Evolutionary conservation across 2,113 vertebrate species (phyloP).

Genomic region (Anser brachyrhynchus): DNA sequence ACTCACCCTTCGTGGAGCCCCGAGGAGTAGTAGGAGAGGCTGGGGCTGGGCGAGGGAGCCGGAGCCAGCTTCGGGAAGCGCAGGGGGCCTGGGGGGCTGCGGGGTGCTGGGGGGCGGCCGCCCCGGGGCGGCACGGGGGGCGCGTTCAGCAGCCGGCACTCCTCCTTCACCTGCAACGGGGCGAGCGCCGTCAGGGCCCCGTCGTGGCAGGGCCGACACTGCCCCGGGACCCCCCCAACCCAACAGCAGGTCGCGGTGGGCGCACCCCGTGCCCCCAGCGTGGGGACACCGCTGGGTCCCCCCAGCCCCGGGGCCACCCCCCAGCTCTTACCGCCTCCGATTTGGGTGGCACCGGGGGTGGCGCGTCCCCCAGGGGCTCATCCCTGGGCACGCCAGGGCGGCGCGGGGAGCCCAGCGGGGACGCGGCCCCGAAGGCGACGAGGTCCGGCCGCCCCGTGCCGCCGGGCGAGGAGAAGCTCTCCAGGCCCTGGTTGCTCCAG

Average conservation of each 20-base stretch:
- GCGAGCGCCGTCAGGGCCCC: not conserved
- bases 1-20: conserved; percentile 91
- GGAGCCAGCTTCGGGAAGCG: conserved; percentile 84
- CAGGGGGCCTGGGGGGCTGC: conserved; percentile 74
- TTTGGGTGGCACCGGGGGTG: conserved; percentile 95
- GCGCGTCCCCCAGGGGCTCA: conserved; percentile 73
- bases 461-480: conserved; percentile 60
- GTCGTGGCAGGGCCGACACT: not conserved
- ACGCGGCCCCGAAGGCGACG: conserved; percentile 79
- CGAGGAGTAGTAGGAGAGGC: conserved; percentile 93
- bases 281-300: no score
- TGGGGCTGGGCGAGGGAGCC: conserved; percentile 81
- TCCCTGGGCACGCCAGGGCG: conserved; percentile 65
- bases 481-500: conserved; percentile 85
- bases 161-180: conserved; percentile 89
- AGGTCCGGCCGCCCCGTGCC: conserved; percentile 80
- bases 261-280: no score
- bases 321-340: conserved; percentile 93
- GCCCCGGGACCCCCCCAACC: not conserved
- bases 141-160: conserved; percentile 93
- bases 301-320: accelerated
- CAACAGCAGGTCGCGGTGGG: no score
- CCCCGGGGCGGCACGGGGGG: conserved; percentile 93
- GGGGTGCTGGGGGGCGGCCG: conserved; percentile 29
- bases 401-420: conserved; percentile 55